Evolutionary conservation across 2,797 vertebrate species (phyloP).

Genomic region (Lepilemur ruficaudatus): DNA sequence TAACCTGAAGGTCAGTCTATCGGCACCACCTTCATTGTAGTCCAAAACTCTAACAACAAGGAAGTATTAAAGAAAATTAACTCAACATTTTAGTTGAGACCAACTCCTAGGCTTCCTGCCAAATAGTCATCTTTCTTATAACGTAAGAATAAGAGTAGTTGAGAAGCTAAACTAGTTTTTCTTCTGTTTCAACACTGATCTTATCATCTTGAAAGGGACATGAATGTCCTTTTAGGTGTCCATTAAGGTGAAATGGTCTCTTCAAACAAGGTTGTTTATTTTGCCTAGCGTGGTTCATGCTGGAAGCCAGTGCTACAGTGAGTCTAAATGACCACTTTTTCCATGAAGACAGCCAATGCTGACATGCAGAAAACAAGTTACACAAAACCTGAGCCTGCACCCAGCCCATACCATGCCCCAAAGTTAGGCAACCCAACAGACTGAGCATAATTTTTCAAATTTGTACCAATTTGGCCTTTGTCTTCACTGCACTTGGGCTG

Average conservation of each 20-base stretch:
- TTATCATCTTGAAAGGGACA: constrained; percentile 32
- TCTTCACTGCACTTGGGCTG: background rate
- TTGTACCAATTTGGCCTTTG: background rate
- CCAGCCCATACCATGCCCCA: background rate
- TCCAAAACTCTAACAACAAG: background rate
- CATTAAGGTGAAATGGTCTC: background rate
- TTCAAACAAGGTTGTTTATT: constrained; percentile 39
- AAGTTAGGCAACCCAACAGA: background rate
- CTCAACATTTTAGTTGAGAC: background rate
- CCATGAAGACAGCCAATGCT: background rate
- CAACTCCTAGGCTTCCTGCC: background rate
- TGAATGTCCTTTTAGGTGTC: background rate
- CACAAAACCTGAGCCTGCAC: background rate
- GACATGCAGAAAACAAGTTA: background rate
- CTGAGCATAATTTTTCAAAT: background rate
- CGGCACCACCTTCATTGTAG: background rate
- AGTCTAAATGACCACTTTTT: background rate
- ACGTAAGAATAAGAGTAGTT: background rate
- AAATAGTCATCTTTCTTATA: background rate
- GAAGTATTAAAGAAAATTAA: background rate
- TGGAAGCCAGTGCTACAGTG: background rate
- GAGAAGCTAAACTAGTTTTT: constrained; percentile 18
- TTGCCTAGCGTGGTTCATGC: background rate
- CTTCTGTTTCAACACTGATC: constrained; percentile 8
- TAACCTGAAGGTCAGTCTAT: background rate